Conservation (phyloP, 2,113 vertebrate species). For the Chelonoidis abingdonii region DNA sequence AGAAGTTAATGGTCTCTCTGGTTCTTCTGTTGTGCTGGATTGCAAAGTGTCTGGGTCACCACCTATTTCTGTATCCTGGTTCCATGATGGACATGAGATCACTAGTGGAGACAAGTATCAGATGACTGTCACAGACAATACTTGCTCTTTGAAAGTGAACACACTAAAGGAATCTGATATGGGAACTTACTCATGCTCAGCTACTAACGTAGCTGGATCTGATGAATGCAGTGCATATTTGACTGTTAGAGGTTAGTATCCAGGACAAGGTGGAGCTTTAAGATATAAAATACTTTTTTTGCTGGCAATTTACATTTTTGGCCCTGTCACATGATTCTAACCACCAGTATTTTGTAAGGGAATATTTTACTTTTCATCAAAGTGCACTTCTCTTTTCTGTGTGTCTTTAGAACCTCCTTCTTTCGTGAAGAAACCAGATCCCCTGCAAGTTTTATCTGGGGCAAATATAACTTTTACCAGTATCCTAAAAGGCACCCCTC, state of each 20-base stretch:
- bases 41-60: slow-evolving; percentile 95
- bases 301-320: background rate
- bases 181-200: slow-evolving; percentile 90
- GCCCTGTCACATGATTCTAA: background rate
- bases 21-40: slow-evolving; percentile 86
- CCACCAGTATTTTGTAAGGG: background rate
- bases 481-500: slow-evolving; percentile 90
- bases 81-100: slow-evolving; percentile 89
- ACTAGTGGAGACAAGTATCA: slow-evolving; percentile 90
- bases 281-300: background rate
- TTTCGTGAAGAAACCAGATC: slow-evolving; percentile 91
- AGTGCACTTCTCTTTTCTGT: slow-evolving; percentile 28
- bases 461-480: slow-evolving; percentile 86
- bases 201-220: slow-evolving; percentile 89
- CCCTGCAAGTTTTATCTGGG: slow-evolving; percentile 91
- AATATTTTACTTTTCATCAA: background rate
- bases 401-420: slow-evolving; percentile 90
- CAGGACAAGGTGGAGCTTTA: background rate
- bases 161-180: slow-evolving; percentile 88
- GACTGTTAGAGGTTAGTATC: slow-evolving; percentile 93
- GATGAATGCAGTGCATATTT: slow-evolving; percentile 89
- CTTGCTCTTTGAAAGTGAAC: slow-evolving; percentile 87
- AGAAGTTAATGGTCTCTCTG: slow-evolving; percentile 83
- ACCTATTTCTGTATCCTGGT: slow-evolving; percentile 93
- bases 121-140: slow-evolving; percentile 89